Conservation (phyloP, 2,888 invertebrate genomes). For the Theodoxus fluviatilis region DNA sequence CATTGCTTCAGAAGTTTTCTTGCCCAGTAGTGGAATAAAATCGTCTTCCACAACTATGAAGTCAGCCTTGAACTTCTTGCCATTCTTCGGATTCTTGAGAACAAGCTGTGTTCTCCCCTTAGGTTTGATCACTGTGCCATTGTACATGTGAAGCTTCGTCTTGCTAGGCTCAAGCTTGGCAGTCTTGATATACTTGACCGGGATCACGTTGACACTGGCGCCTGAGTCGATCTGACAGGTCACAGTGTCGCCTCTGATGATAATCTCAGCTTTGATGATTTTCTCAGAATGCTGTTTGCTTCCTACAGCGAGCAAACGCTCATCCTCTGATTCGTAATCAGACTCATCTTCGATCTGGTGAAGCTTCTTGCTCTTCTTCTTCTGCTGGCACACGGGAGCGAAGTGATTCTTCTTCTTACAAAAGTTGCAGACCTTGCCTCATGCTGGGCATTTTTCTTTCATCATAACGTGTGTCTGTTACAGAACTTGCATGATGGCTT, state of each 20-base stretch:
- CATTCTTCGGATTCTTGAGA: slow-evolving; percentile 31
- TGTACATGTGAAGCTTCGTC: slow-evolving; percentile 30
- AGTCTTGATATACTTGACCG: slow-evolving; percentile 2
- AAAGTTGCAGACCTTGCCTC: slow-evolving; percentile 30
- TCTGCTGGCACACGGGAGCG: slow-evolving; percentile 11
- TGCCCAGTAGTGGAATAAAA: slow-evolving; percentile 17
- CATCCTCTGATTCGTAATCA: slow-evolving; percentile 15
- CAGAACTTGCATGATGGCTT: slow-evolving; percentile 29
- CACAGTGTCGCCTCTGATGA: background rate
- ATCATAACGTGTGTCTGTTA: slow-evolving; percentile 29
- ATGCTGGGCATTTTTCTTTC: slow-evolving; percentile 35
- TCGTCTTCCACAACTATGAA: slow-evolving; percentile 25
- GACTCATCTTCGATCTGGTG: slow-evolving; percentile 17
- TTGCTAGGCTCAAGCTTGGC: slow-evolving; percentile 22
- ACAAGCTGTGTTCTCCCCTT: slow-evolving; percentile 27
- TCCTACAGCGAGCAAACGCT: background rate
- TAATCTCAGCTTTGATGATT: background rate
- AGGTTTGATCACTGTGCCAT: slow-evolving; percentile 28
- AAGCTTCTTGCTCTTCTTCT: slow-evolving; percentile 18
- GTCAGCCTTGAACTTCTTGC: slow-evolving; percentile 8
- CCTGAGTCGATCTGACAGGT: slow-evolving; percentile 36
- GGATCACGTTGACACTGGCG: slow-evolving; percentile 28
- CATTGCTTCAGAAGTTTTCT: slow-evolving; percentile 23
- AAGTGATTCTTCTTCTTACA: slow-evolving; percentile 35
- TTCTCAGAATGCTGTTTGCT: background rate